These are phyloP conservation scores for Sarcophilus harrisii DNA, from an alignment of 2,797 vertebrate genomes.

Conservation along the genomic window DNA sequence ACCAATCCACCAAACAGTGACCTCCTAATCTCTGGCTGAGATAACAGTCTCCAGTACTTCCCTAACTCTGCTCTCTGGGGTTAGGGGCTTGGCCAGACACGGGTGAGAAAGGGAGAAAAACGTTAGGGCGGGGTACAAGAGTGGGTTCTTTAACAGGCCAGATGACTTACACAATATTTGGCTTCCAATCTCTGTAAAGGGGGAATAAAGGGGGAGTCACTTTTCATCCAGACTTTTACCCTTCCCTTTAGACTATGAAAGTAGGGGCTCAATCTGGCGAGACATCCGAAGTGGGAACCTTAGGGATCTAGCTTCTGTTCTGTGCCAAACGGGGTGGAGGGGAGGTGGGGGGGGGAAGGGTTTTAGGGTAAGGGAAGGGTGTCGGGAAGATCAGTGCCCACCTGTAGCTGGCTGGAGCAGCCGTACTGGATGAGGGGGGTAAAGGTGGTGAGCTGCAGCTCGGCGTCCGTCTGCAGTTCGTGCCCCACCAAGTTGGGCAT, in stretches of 20 bases:
- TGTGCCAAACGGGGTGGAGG: slow-evolving; percentile 25
- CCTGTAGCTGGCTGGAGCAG: slow-evolving; percentile 98
- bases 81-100: slow-evolving; percentile 79
- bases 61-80: slow-evolving; percentile 63
- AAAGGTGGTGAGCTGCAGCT: slow-evolving; percentile 97
- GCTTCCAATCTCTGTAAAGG: slow-evolving; percentile 67
- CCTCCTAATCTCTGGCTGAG: slow-evolving; percentile 72
- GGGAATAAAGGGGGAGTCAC: slow-evolving; percentile 68
- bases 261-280: background rate
- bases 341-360: background rate
- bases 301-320: background rate
- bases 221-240: slow-evolving; percentile 58
- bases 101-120: slow-evolving; percentile 75
- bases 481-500: slow-evolving; percentile 99
- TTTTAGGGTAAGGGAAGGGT: slow-evolving; percentile 7
- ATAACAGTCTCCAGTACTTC: slow-evolving; percentile 42
- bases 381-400: slow-evolving; percentile 80
- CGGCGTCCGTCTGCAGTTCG: slow-evolving; percentile 97
- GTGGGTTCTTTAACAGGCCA: slow-evolving; percentile 76
- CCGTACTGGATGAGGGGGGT: slow-evolving; percentile 99
- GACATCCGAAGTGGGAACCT: background rate
- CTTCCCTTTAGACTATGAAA: slow-evolving; percentile 32
- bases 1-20: slow-evolving; percentile 57
- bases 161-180: slow-evolving; percentile 80
- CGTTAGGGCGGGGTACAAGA: slow-evolving; percentile 79